A percentile compares a stretch with the other conserved stretches of the same genome.
phyloP scores from a whole-genome alignment of 1,140 invertebrate genomes.

The Helicoverpa armigera region DNA sequence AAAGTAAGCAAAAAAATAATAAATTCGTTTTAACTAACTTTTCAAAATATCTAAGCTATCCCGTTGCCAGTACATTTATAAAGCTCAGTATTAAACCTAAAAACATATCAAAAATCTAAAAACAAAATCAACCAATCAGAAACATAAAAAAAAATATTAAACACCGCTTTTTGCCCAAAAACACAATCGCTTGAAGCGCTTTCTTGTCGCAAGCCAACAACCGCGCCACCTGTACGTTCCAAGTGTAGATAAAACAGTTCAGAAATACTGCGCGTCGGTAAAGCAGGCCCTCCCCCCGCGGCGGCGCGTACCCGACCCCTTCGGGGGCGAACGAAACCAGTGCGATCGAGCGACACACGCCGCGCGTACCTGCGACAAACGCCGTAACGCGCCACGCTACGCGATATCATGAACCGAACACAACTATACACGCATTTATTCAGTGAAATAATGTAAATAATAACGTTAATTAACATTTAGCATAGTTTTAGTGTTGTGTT shows the following conservation, averaged over 20 bases:
- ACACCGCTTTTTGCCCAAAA: background rate
- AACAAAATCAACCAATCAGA: background rate
- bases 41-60: too few species aligned
- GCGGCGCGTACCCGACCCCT: slow-evolving; percentile 64
- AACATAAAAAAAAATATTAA: background rate
- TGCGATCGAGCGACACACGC: slow-evolving; percentile 79
- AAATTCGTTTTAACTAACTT: too few species aligned
- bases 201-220: slow-evolving; percentile 5
- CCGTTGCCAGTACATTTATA: too few species aligned
- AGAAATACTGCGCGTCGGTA: slow-evolving; percentile 61
- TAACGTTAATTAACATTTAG: slow-evolving; percentile 58
- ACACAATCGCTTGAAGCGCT: slow-evolving; percentile 46
- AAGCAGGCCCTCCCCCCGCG: slow-evolving; percentile 70
- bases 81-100: background rate
- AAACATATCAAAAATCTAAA: background rate
- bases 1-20: too few species aligned
- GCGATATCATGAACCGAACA: slow-evolving; percentile 77
- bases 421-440: slow-evolving; percentile 72
- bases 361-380: slow-evolving; percentile 66
- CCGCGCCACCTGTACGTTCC: slow-evolving; percentile 70
- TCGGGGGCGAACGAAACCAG: slow-evolving; percentile 66
- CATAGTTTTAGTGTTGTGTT: slow-evolving; percentile 48
- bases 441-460: slow-evolving; percentile 85
- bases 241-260: slow-evolving; percentile 67
- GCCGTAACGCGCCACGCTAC: slow-evolving; percentile 74